These are phyloP conservation scores for Phortica magna DNA, from an alignment of 2,888 invertebrate species.

Conservation along the genomic window DNA sequence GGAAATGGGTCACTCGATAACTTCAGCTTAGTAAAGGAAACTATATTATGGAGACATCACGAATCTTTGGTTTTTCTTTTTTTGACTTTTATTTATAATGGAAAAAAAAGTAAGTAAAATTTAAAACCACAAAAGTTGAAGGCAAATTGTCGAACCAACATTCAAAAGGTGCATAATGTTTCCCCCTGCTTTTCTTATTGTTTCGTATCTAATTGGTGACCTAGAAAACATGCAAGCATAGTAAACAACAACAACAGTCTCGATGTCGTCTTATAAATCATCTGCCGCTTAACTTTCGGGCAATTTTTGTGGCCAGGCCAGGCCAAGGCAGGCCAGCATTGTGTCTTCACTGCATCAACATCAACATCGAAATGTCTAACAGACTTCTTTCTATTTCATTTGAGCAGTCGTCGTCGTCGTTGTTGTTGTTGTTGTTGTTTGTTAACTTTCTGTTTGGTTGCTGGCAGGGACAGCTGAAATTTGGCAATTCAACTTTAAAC, in stretches of 20 bases:
- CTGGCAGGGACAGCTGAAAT: conserved; percentile 33
- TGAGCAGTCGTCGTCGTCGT: neutral
- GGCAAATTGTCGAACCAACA: neutral
- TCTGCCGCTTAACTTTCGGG: conserved; percentile 14
- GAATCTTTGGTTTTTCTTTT: conserved; percentile 57
- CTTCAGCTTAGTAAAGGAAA: conserved; percentile 33
- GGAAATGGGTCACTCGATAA: conserved; percentile 11
- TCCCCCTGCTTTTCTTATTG: neutral
- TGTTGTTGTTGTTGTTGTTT: too few species aligned
- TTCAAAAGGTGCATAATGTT: neutral
- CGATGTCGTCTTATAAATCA: neutral
- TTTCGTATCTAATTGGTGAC: conserved; percentile 14
- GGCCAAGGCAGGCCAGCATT: neutral
- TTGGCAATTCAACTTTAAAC: conserved; percentile 25
- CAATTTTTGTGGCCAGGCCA: neutral
- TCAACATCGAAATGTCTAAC: neutral
- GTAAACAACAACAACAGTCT: neutral
- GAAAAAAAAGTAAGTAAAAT: conserved; percentile 25
- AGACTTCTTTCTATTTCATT: conserved; percentile 19
- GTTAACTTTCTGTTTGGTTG: neutral
- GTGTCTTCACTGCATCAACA: neutral
- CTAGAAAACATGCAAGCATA: conserved; percentile 13
- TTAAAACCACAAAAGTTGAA: conserved; percentile 8
- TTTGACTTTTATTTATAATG: conserved; percentile 69
- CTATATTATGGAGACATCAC: conserved; percentile 60